phyloP scores from a whole-genome alignment of 2,888 invertebrate genomes.

The Parapristionchus giblindavisi region DNA sequence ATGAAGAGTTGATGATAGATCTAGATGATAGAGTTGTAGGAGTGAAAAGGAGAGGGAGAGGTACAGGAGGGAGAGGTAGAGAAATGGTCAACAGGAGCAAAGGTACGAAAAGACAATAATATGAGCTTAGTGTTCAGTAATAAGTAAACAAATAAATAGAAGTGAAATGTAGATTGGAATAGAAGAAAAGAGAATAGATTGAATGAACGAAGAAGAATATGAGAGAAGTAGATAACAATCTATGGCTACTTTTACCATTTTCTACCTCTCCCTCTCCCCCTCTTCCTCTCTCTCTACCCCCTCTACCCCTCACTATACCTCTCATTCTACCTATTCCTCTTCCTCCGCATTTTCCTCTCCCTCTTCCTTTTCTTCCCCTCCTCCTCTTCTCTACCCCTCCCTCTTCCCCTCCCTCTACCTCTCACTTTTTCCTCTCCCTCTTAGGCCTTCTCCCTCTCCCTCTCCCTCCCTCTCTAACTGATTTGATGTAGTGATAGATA shows the following conservation, averaged over 20 bases:
- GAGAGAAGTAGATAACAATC: background rate
- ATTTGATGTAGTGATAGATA: too few relatives aligned
- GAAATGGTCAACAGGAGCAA: background rate
- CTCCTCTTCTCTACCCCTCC: background rate
- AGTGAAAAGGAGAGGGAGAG: background rate
- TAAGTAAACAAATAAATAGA: background rate
- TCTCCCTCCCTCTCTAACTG: too few relatives aligned
- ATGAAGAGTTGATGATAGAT: background rate
- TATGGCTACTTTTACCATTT: background rate
- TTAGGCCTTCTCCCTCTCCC: background rate
- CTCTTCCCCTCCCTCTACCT: background rate
- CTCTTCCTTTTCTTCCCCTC: background rate
- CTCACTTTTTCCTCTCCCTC: background rate
- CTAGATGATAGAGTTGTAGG: background rate
- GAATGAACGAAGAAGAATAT: background rate
- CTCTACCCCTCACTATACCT: background rate
- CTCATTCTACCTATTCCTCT: background rate
- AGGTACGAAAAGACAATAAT: too few relatives aligned
- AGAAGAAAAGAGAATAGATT: background rate
- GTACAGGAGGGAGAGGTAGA: constrained; percentile 6
- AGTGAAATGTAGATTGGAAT: too few relatives aligned
- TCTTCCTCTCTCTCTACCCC: background rate
- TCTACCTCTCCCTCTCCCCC: background rate
- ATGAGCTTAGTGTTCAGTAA: background rate
- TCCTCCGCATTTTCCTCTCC: background rate